Evolutionary conservation across 2,113 vertebrate genomes (phyloP).

Genomic region (Lethenteron camtschaticum): DNA sequence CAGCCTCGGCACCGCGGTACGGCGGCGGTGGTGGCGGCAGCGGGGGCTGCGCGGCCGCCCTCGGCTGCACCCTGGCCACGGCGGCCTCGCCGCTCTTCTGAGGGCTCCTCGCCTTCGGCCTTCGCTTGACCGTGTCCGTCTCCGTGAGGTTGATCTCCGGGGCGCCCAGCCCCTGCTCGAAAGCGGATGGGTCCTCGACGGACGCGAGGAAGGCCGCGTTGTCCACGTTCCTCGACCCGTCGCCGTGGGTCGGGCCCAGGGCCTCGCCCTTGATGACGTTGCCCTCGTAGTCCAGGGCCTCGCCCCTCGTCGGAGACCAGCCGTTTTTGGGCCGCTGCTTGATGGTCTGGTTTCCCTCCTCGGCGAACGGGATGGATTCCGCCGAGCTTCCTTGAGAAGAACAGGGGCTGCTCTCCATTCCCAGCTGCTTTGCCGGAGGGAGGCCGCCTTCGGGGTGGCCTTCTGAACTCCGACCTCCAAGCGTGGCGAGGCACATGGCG

Average conservation of each 20-base stretch:
- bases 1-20: conserved; percentile 23
- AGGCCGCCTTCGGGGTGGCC: too few relatives aligned
- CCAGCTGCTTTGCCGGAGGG: too few relatives aligned
- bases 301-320: neutral
- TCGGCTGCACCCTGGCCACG: too few relatives aligned
- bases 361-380: conserved; percentile 37
- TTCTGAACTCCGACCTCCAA: too few relatives aligned
- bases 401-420: neutral
- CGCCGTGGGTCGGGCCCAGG: too few relatives aligned
- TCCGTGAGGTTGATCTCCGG: conserved; percentile 68
- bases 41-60: conserved; percentile 17
- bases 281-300: neutral
- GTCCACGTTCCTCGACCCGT: too few relatives aligned
- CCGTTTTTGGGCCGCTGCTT: conserved; percentile 31
- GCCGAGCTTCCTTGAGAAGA: conserved; percentile 22
- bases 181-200: neutral
- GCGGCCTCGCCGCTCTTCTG: neutral
- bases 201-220: too few relatives aligned
- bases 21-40: too few relatives aligned
- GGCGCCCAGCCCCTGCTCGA: conserved; percentile 36
- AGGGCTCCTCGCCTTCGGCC: conserved; percentile 58
- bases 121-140: conserved; percentile 69
- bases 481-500: too few relatives aligned
- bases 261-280: neutral
- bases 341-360: conserved; percentile 41